Conservation (phyloP, 2,888 invertebrate genomes). For the Drosophila recens region DNA sequence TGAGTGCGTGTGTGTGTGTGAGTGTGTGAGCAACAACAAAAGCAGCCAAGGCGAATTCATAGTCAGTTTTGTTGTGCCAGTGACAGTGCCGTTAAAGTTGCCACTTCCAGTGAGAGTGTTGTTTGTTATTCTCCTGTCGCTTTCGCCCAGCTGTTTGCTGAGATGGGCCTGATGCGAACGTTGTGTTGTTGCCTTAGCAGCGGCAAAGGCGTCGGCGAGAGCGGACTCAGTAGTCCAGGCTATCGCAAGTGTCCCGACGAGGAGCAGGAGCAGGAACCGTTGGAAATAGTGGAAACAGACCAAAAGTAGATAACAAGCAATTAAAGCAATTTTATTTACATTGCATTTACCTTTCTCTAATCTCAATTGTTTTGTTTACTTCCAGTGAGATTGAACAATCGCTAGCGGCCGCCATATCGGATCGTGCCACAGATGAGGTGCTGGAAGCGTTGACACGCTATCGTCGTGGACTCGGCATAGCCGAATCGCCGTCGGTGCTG, state of each 20-base stretch:
- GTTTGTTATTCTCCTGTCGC: conserved; percentile 7
- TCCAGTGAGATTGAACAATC: conserved; percentile 91
- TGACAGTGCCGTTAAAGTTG: conserved; percentile 44
- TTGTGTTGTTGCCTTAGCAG: conserved; percentile 76
- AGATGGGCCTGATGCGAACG: conserved; percentile 72
- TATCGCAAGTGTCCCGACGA: conserved; percentile 72
- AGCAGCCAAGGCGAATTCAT: conserved; percentile 40
- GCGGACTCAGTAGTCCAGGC: conserved; percentile 14
- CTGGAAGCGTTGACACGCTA: conserved; percentile 91
- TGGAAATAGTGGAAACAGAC: conserved; percentile 19
- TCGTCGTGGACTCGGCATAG: conserved; percentile 90
- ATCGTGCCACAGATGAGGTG: conserved; percentile 93
- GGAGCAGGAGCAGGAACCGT: conserved; percentile 43
- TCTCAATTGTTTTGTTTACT: conserved; percentile 10
- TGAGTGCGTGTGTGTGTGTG: background rate
- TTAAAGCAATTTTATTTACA: background rate
- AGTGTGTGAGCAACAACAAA: conserved; percentile 15
- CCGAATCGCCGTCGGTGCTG: conserved; percentile 85
- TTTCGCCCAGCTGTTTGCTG: conserved; percentile 43
- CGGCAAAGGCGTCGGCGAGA: conserved; percentile 11
- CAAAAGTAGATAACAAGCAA: conserved; percentile 34
- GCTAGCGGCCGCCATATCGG: conserved; percentile 92
- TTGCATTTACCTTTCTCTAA: conserved; percentile 4
- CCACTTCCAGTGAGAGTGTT: conserved; percentile 15
- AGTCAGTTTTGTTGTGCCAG: conserved; percentile 42